A percentile compares a stretch with the other conserved stretches of the same genome.
Conservation (phyloP, 2,113 vertebrate species). For the Amblyornis subalaris region DNA sequence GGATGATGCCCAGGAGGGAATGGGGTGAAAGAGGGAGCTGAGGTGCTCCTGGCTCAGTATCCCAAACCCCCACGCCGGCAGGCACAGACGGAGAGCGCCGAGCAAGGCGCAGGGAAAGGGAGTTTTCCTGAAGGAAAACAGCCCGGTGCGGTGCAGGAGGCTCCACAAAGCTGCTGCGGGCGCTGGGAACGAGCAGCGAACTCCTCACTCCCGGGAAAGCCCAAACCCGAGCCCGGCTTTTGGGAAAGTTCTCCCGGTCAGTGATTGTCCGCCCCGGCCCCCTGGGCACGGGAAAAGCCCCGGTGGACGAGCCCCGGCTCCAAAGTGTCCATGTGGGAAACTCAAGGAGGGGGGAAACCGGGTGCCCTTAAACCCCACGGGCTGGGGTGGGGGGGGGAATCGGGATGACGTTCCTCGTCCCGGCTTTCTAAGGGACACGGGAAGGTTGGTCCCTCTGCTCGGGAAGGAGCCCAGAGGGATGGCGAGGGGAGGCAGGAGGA, state of each 20-base stretch:
- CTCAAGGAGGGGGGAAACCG: neutral
- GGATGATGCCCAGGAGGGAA: neutral
- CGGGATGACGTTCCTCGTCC: neutral
- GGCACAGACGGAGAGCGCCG: rapidly evolving
- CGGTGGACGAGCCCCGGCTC: neutral
- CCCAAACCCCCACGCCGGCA: neutral
- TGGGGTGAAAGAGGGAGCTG: neutral
- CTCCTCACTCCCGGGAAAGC: neutral
- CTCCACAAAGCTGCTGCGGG: neutral
- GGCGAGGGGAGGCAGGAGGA: neutral
- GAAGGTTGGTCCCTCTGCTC: too few relatives aligned
- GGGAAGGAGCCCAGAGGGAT: neutral
- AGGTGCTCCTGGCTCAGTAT: neutral
- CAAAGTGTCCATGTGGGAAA: neutral
- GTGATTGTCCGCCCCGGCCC: rapidly evolving
- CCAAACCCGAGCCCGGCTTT: neutral
- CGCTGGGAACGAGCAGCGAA: rapidly evolving
- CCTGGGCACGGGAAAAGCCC: neutral
- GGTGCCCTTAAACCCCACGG: neutral
- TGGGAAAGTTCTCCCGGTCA: rapidly evolving
- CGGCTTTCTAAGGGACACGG: neutral
- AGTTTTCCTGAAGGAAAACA: neutral
- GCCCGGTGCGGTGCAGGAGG: rapidly evolving
- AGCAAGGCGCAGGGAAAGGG: neutral
- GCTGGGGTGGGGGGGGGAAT: rapidly evolving